Base-by-base conservation (phyloP, 2,797 vertebrate genomes). In the Onychomys torridus region DNA sequence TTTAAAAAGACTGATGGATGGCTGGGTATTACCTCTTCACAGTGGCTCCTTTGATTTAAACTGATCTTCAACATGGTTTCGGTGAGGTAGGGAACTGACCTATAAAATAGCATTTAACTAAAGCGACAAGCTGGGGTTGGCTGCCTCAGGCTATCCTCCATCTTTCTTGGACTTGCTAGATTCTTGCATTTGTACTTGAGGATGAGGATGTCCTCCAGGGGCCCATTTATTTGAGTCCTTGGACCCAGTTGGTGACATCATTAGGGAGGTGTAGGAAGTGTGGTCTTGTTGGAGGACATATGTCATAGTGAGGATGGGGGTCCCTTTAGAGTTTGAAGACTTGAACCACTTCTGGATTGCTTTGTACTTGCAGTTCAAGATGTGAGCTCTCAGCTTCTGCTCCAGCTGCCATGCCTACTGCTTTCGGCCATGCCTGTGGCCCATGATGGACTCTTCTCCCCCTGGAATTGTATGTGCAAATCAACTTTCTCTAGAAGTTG, bases 41-140 rank as follows among this genome's bases (percentile, higher is more conserved):
- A 55, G 32, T 37, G 89, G 43, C 43, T 77, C 29, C 57, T 67
- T 91, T 57, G 32, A 43, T 79, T 63, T 91, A 93, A 95, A 93
- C 71, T 93, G 90, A 96, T 75, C 55, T 55, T 81, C 65, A 81
- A 11, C 49, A 76, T 37, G 27, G 81, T 71, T 94, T 82, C 29
- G 55, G 23, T 40, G 8, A 61, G 46, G 29, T 81, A 79, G 84
- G 79, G 13, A 73, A 25, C 3, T 77, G 55, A 17, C 21, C n/a
- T 40, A 5, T 23, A 17, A 89, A 11, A 59, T 17, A 84, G 6
- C 32, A 69, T 0, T 25, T 21, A 43, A 67, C 65, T 32, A 69
- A 52, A 91, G 55, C 27, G 81, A 67, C 67, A 76, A 16, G 6
- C 4, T 43, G 43, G 49, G 7, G 69, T 37, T 78, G 5, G 17